phyloP scores from a whole-genome alignment of 2,113 vertebrate species.

The Oostethus manadensis region DNA sequence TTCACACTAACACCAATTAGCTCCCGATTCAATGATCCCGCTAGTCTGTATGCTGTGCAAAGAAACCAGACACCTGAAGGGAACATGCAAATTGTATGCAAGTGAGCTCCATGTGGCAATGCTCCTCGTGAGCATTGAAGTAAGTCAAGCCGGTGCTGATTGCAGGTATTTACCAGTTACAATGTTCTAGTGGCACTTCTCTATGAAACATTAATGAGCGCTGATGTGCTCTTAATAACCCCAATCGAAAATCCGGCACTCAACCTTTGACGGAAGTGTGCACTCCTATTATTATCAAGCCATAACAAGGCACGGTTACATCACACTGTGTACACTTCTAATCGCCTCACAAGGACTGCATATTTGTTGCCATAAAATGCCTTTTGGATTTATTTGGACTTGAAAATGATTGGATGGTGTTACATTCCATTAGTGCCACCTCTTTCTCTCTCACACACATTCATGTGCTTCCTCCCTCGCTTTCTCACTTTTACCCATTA shows the following conservation, averaged over 20 bases:
- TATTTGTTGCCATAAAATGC: slow-evolving; percentile 46
- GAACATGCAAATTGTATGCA: slow-evolving; percentile 20
- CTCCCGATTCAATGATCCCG: background rate
- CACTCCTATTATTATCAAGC: slow-evolving; percentile 24
- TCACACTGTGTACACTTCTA: slow-evolving; percentile 37
- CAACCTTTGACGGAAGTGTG: slow-evolving; percentile 24
- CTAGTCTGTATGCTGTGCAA: background rate
- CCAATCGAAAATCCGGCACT: slow-evolving; percentile 23
- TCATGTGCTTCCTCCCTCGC: slow-evolving; percentile 13
- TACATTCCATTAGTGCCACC: slow-evolving; percentile 56
- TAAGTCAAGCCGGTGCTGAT: slow-evolving; percentile 3
- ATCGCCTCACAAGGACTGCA: slow-evolving; percentile 34
- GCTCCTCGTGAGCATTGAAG: background rate
- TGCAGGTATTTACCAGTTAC: slow-evolving; percentile 10
- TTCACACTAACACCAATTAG: background rate
- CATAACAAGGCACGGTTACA: slow-evolving; percentile 27
- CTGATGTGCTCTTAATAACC: slow-evolving; percentile 40
- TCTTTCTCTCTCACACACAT: slow-evolving; percentile 24
- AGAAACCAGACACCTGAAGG: slow-evolving; percentile 19
- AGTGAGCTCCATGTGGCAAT: background rate
- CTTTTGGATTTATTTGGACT: slow-evolving; percentile 45
- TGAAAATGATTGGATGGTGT: slow-evolving; percentile 56
- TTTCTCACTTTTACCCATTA: slow-evolving; percentile 37
- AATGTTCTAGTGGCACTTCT: slow-evolving; percentile 5
- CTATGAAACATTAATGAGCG: slow-evolving; percentile 27